phyloP scores from a whole-genome alignment of 2,888 invertebrate genomes.

The Coleophora deauratella region DNA sequence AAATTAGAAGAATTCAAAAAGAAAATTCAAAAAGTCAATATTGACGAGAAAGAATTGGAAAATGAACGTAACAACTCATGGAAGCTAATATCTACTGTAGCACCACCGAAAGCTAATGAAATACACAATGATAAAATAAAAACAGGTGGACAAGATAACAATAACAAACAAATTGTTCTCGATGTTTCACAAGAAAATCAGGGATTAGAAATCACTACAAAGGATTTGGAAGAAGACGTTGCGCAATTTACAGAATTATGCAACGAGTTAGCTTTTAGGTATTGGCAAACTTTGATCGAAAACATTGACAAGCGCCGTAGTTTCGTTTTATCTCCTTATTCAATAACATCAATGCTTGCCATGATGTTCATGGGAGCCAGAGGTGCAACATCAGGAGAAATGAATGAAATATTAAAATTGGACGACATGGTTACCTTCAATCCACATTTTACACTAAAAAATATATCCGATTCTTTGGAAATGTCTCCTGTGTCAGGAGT shows the following conservation, averaged over 20 bases:
- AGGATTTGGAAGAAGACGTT: conserved; percentile 81
- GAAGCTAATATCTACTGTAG: conserved; percentile 74
- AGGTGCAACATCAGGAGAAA: conserved; percentile 90
- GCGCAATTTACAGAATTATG: conserved; percentile 85
- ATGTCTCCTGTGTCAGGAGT: conserved; percentile 80
- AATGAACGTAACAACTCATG: conserved; percentile 64
- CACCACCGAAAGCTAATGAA: conserved; percentile 61
- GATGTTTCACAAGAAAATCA: conserved; percentile 68
- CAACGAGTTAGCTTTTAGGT: conserved; percentile 88
- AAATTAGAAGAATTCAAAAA: conserved; percentile 64
- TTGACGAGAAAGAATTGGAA: conserved; percentile 55
- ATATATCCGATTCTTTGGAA: conserved; percentile 87
- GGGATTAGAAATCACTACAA: conserved; percentile 85
- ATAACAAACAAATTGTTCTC: conserved; percentile 50
- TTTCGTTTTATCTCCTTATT: conserved; percentile 87
- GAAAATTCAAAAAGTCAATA: conserved; percentile 64
- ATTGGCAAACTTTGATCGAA: conserved; percentile 83
- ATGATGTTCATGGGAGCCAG: conserved; percentile 93
- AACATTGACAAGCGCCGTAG: conserved; percentile 84
- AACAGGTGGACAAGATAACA: conserved; percentile 36
- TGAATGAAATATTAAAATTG: conserved; percentile 88
- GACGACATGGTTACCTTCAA: conserved; percentile 94
- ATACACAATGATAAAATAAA: conserved; percentile 50
- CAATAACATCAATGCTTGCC: conserved; percentile 88
- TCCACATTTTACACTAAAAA: conserved; percentile 89